A percentile compares a stretch with the other conserved stretches of the same genome.
These are phyloP conservation scores for Lacanobia oleracea DNA, from an alignment of 2,888 invertebrate species.

Conservation along the genomic window DNA sequence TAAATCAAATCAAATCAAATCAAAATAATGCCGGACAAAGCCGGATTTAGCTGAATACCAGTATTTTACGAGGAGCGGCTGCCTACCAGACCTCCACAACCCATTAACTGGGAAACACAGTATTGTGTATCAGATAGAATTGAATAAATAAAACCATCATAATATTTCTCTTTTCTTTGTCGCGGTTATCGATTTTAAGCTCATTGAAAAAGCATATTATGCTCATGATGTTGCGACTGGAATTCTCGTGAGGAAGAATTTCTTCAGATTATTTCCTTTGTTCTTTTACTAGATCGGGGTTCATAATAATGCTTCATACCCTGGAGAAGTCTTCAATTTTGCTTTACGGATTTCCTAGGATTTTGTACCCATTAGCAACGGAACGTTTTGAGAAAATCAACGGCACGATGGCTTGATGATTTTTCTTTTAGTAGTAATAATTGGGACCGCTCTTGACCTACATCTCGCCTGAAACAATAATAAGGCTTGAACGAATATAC, in stretches of 20 bases:
- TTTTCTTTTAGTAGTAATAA: too few species aligned
- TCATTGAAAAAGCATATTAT: not conserved
- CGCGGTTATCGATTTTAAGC: not conserved
- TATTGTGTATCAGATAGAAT: constrained; percentile 1
- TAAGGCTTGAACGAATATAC: not conserved
- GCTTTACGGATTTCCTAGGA: not conserved
- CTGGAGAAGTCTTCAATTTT: not conserved
- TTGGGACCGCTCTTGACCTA: not conserved
- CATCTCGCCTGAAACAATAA: not conserved
- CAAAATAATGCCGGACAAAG: too few species aligned
- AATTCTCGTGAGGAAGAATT: too few species aligned
- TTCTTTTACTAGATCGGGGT: not conserved
- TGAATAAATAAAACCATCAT: not conserved
- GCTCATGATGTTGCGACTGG: too few species aligned
- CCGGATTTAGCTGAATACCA: too few species aligned
- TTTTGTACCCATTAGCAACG: not conserved
- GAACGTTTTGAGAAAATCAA: too few species aligned
- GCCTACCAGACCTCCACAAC: too few species aligned
- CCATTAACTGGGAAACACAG: too few species aligned
- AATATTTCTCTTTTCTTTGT: not conserved
- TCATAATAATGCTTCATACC: not conserved
- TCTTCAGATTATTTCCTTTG: not conserved
- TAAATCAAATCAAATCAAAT: too few species aligned
- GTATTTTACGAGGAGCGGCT: too few species aligned
- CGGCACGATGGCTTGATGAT: too few species aligned